Evolutionary conservation across 1,140 invertebrate species (phyloP), one percentile per base, ranked within the genome.

Genomic region (Musca vetustissima): DNA sequence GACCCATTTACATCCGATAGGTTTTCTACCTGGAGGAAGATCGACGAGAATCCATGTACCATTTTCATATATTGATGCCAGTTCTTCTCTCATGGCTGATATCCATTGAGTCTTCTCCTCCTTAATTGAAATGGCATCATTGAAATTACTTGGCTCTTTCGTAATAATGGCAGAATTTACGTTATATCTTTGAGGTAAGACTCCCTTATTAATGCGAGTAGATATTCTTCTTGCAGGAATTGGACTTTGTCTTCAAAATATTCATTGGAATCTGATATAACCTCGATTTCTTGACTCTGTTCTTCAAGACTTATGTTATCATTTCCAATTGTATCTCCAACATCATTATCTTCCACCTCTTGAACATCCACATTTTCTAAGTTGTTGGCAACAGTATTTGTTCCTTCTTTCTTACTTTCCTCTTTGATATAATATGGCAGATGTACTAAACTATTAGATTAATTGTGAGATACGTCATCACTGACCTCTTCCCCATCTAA

Each of bases 1-100:
- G 0, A 73, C 66, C 73, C 73, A 74, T 65, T 69, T 73, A 19
- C 43, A 66, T 24, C 61, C 64, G 1, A 74, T 28, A 17, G 57
- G n/a, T 49, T 69, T 71, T 28, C 43, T 13, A 50, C 64, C 64
- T 25, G 24, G 14, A 8, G 59, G 71, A 13, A 71, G n/a, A 9
- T 69, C 53, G 7, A 67, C 47, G 14, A 72, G 43, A n/a, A 64
- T 47, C 71, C 71, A 74, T 28, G 69, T 73, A 17, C 68, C 0
- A 64, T 73, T 73, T 36, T 71, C 36, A 9, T 55, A 48, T 19
- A 73, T 28, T 19, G 67, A 66, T 11, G 28, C 24, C 17, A 65
- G 17, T 52, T 73, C 72, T 17, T 71, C 67, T 47, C 69, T 17
- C 72, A 73, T 71, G 7, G 72, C 70, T 59, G 21, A n/a, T 25